Base-by-base conservation (phyloP, 2,797 vertebrate genomes). In the Botia kubotai region DNA sequence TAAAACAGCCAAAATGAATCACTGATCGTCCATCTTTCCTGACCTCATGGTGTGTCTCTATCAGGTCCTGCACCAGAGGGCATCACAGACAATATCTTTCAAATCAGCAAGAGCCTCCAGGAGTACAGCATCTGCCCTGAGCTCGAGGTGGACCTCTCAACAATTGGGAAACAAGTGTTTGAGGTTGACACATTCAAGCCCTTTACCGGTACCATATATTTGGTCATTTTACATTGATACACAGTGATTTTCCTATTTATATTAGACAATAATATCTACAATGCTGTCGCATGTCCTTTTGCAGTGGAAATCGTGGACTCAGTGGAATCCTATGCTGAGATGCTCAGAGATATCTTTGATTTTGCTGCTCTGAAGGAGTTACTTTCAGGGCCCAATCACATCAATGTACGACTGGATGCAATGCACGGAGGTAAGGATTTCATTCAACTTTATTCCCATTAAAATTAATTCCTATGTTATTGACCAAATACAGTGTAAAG, bases 271-370 rank as follows among this genome's bases (percentile, higher is more conserved):
- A 6, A 60, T 62, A 6, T 17, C 26, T 63, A 36, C 13, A 48
- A 10, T 17, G 3, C 21, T 16, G 14, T 36, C 26, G 16, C 83
- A 68, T 11, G 0, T 60, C 53, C 77, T 72, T 50, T 84, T 72
- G 57, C 91, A 99, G 98, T 99, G 92, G 98, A 99, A 90, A 98
- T 99, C 19, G 95, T 99, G 90, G 98, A 99, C 86, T 98, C 96
- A 0, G 98, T 99, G 66, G 97, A 97, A 70, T 95, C 95, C 26
- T 99, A 99, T 1, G 97, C 95, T 3, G 95, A 93, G 21, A 99
- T 99, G 98, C 90, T 99, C 53, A 94, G 97, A 87, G 94, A 87
- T 58, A 99, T 99, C 92, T 99, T 99, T 84, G 96, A 99, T 86
- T 99, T 99, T 89, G 92, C 17, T 36, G 96, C 97, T 0, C 86